These are phyloP conservation scores for Sinelater perroti DNA, from an alignment of 2,888 invertebrate species.

Conservation along the genomic window DNA sequence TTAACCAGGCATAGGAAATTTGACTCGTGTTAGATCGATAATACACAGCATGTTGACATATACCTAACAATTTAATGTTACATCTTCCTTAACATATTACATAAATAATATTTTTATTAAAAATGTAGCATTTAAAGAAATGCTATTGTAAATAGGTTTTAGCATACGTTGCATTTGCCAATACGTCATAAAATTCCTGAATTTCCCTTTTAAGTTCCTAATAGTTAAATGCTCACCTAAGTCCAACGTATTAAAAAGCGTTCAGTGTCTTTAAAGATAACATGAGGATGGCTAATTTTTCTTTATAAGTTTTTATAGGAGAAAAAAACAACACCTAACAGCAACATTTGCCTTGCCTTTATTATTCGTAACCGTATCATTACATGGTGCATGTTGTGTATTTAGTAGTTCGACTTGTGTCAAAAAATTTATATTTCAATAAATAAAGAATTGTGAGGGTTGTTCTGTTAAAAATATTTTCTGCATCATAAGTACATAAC, in stretches of 20 bases:
- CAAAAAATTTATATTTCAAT: slow-evolving; percentile 21
- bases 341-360: slow-evolving; percentile 25
- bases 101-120: too few relatives aligned
- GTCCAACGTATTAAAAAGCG: slow-evolving; percentile 22
- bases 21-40: too few relatives aligned
- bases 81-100: too few relatives aligned
- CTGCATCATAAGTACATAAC: slow-evolving; percentile 25
- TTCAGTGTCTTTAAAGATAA: slow-evolving; percentile 43
- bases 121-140: too few relatives aligned
- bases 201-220: neutral
- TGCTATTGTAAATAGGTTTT: neutral
- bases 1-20: too few relatives aligned
- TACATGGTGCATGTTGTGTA: slow-evolving; percentile 30
- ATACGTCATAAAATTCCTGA: neutral
- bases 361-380: slow-evolving; percentile 25
- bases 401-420: slow-evolving; percentile 19
- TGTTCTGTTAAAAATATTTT: slow-evolving; percentile 29
- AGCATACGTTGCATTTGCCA: neutral
- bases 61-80: too few relatives aligned
- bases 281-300: slow-evolving; percentile 35
- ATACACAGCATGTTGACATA: too few relatives aligned
- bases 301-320: slow-evolving; percentile 21
- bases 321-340: slow-evolving; percentile 44
- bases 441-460: slow-evolving; percentile 18
- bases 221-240: slow-evolving; percentile 6